These are phyloP conservation scores for Stegophylla sp. DNA, from an alignment of 2,888 invertebrate species.

Conservation along the genomic window DNA sequence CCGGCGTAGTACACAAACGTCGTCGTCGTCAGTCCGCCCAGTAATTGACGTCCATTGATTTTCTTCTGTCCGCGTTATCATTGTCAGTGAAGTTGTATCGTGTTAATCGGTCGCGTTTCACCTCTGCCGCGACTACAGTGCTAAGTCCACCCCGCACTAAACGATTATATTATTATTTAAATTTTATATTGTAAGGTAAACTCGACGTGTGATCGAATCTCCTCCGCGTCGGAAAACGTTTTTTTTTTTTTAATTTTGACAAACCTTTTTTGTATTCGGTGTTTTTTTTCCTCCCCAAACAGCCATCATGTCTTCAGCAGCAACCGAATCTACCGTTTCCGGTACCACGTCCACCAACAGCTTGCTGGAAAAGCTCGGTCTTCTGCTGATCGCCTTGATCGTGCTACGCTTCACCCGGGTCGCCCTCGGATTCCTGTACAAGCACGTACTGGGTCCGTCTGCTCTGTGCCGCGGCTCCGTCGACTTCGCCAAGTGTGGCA, in stretches of 20 bases:
- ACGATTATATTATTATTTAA: no score
- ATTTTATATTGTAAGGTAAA: no score
- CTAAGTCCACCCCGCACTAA: no score
- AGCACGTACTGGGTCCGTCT: slow-evolving; percentile 67
- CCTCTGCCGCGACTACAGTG: not conserved
- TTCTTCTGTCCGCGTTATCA: not conserved
- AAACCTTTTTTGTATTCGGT: no score
- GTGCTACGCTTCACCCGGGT: slow-evolving; percentile 68
- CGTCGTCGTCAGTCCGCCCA: not conserved
- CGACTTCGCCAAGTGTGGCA: slow-evolving; percentile 43
- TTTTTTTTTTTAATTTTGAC: no score
- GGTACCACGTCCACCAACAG: slow-evolving; percentile 61
- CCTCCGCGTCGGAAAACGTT: not conserved
- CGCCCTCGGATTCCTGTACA: slow-evolving; percentile 65
- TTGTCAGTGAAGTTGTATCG: not conserved
- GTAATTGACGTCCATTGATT: not conserved
- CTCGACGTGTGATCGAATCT: not conserved
- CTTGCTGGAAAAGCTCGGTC: slow-evolving; percentile 67
- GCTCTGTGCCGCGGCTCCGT: slow-evolving; percentile 64
- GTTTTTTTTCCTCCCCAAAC: not conserved
- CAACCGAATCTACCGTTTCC: not conserved
- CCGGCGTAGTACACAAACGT: no score
- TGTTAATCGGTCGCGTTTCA: no score
- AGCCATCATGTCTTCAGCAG: not conserved
- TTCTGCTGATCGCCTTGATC: slow-evolving; percentile 66